Evolutionary conservation across 2,113 vertebrate genomes (phyloP).

Genomic region (Trichechus manatus): DNA sequence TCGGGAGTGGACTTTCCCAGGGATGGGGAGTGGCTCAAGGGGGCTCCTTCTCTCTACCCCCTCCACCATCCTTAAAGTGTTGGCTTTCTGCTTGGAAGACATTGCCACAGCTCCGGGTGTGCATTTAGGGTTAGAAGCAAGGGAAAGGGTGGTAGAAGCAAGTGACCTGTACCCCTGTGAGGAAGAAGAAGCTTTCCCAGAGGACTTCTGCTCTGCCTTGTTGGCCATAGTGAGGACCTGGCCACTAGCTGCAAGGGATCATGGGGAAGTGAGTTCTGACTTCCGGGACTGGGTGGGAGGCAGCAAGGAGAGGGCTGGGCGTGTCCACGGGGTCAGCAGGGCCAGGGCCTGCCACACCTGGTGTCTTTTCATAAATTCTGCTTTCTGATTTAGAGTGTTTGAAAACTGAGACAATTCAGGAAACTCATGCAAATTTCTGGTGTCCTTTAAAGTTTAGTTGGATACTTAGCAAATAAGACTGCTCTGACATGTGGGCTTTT

Average conservation of each 20-base stretch:
- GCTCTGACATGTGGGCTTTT: background rate
- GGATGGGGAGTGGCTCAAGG: background rate
- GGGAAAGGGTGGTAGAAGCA: background rate
- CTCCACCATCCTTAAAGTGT: background rate
- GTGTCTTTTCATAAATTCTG: background rate
- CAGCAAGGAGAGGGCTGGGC: background rate
- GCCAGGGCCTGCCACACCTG: no score
- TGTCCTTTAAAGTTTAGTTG: background rate
- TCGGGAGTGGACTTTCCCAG: background rate
- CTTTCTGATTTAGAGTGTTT: background rate
- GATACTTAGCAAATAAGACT: background rate
- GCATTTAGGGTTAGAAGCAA: background rate
- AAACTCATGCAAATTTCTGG: background rate
- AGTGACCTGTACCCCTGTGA: no score
- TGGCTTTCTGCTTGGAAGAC: background rate
- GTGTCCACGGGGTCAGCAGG: rapidly evolving
- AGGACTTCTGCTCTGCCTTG: background rate
- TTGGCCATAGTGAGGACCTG: background rate
- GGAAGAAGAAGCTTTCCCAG: background rate
- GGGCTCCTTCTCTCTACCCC: background rate
- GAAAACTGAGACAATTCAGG: background rate
- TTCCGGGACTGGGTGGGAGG: background rate
- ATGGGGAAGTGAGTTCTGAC: background rate
- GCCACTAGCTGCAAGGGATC: background rate
- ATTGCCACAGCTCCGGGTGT: background rate